A percentile compares a stretch with the other conserved stretches of the same genome.
These are phyloP conservation scores for Nemapogon koenigi DNA, from an alignment of 2,888 invertebrate species.

Conservation along the genomic window DNA sequence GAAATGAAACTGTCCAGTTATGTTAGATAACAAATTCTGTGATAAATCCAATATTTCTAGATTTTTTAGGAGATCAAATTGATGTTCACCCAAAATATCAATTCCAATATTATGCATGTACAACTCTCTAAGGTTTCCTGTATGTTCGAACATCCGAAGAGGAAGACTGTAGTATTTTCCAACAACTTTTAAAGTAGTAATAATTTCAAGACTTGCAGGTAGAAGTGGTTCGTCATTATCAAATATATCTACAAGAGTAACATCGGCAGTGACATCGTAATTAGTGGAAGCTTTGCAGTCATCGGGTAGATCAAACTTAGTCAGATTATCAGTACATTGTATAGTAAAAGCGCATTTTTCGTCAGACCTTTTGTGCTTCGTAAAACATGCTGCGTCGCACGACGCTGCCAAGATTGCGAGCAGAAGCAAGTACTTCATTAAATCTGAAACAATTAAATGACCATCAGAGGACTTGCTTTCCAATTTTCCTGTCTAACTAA, in stretches of 20 bases:
- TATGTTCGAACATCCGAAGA: slow-evolving; percentile 32
- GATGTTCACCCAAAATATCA: slow-evolving; percentile 24
- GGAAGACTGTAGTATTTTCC: slow-evolving; percentile 29
- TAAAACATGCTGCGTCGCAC: no score
- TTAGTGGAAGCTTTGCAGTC: slow-evolving; percentile 39
- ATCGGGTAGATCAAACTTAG: slow-evolving; percentile 20
- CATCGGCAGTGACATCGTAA: no score
- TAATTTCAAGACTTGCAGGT: no score
- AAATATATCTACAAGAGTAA: no score
- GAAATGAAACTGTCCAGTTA: slow-evolving; percentile 35
- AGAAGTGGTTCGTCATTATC: background rate
- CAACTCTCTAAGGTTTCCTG: slow-evolving; percentile 29
- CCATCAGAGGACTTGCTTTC: no score
- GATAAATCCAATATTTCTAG: slow-evolving; percentile 38
- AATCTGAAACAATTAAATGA: no score
- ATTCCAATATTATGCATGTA: slow-evolving; percentile 29
- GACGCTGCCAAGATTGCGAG: slow-evolving; percentile 26
- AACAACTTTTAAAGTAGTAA: slow-evolving; percentile 32
- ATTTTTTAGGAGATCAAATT: slow-evolving; percentile 30
- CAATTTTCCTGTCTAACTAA: no score
- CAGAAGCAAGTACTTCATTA: no score
- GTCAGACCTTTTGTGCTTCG: no score
- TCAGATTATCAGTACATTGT: no score
- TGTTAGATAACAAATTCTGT: slow-evolving; percentile 28
- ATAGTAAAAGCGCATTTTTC: no score